Evolutionary conservation across 2,113 vertebrate genomes (phyloP).

Genomic region (Cichladusa arquata): DNA sequence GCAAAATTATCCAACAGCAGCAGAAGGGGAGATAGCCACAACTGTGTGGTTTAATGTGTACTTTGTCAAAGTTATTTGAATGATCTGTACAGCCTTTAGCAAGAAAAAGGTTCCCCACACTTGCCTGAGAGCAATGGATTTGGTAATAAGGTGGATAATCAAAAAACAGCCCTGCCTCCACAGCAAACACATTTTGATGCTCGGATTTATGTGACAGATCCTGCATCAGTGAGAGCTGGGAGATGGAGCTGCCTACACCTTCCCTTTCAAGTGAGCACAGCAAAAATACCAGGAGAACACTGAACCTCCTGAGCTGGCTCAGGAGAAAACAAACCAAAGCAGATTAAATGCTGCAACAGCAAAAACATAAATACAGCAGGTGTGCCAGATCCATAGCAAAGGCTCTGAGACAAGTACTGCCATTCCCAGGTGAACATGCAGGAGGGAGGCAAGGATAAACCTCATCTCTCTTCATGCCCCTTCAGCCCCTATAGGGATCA

Average conservation of each 20-base stretch:
- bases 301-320: neutral
- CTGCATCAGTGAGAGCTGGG: neutral
- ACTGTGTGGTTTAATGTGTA: neutral
- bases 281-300: neutral
- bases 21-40: neutral
- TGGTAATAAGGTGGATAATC: neutral
- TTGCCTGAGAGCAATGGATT: neutral
- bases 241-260: conserved; percentile 20
- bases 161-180: conserved; percentile 19
- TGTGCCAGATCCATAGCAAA: neutral
- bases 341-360: neutral
- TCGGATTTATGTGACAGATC: neutral
- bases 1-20: neutral
- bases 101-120: neutral
- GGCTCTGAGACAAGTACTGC: neutral
- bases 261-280: neutral
- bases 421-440: neutral
- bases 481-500: neutral
- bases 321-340: neutral
- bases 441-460: neutral
- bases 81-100: neutral
- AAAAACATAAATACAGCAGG: neutral
- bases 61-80: conserved; percentile 14
- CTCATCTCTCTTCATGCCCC: neutral
- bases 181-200: neutral